Evolutionary conservation across 2,113 vertebrate genomes (phyloP).

Genomic region (Heteronetta atricapilla): DNA sequence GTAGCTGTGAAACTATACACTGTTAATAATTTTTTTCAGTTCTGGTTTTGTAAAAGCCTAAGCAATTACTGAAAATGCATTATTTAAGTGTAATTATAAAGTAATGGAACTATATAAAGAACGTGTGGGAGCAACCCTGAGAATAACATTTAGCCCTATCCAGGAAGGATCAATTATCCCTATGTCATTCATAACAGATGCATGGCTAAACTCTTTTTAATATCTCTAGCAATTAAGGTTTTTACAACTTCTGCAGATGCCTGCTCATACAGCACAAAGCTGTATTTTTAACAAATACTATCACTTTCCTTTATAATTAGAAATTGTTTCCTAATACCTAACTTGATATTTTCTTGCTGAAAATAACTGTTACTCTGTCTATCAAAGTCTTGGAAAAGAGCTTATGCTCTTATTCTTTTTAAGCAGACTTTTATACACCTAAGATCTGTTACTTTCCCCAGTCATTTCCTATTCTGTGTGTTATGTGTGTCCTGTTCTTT

Average conservation of each 20-base stretch:
- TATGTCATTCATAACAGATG: background rate
- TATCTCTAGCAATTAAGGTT: constrained; percentile 45
- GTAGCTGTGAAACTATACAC: background rate
- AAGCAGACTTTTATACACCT: background rate
- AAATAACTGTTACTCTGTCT: background rate
- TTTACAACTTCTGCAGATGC: constrained; percentile 1
- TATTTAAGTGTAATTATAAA: background rate
- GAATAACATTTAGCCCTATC: background rate
- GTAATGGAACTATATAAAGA: background rate
- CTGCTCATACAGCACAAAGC: background rate
- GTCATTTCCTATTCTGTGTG: background rate
- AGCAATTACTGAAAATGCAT: background rate
- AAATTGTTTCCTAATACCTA: background rate
- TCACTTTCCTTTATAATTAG: background rate
- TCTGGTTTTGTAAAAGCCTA: background rate
- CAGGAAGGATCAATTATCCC: background rate
- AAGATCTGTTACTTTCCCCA: background rate
- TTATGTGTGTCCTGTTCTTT: background rate
- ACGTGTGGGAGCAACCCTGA: background rate
- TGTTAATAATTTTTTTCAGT: background rate
- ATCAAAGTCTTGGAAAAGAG: background rate
- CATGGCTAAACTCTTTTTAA: constrained; percentile 17
- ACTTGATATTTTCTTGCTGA: background rate
- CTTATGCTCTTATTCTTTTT: background rate
- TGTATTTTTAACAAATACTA: background rate